Evolutionary conservation across 2,888 invertebrate species (phyloP), one percentile per base, ranked within the genome.

Genomic region (Drosophila kanekoi): DNA sequence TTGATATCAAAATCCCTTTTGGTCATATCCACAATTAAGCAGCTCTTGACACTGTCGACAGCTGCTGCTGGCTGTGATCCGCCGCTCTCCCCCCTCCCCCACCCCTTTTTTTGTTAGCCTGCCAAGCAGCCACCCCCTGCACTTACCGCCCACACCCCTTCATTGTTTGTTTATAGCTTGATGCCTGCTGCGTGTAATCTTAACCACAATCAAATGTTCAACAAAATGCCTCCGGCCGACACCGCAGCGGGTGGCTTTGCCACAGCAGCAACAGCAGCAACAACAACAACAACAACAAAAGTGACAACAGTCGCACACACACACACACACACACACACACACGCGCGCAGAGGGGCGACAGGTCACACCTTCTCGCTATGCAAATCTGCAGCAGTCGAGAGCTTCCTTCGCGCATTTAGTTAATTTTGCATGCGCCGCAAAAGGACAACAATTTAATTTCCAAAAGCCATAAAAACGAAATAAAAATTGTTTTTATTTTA

Each of bases 381-480:
- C 76, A 76, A 76, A 78, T 76, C 45, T 54, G 37, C 37, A 28
- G 8, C 28, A 28, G 28, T 28, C 28, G 18, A 11, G 54, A 40
- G 48, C 73, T 60, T 47, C 77, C 58, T 58, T 59, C 53, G 45
- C 48, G 67, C 72, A 77, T 74, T 74, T 72, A 59, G 67, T 85
- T 87, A 82, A 87, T 83, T 83, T 83, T 79, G 80, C 83, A 82
- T 85, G 66, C 80, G 74, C 43, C 51, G 49, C 61, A 58, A 61
- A 72, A 64, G 52, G 73, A 86, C 80, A 87, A 79, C 86, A 82
- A 88, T 83, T 83, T 83, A 83, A 83, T 83, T 83, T 79, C 70
- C 87, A 79, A 79, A 85, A 86, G 87, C 87, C 88, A 83, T 83
- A 83, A 83, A 88, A 83, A 70, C 77, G 75, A 83, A 82, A 83